These are phyloP conservation scores for Manduca sexta DNA, from an alignment of 1,140 invertebrate genomes.

Conservation along the genomic window DNA sequence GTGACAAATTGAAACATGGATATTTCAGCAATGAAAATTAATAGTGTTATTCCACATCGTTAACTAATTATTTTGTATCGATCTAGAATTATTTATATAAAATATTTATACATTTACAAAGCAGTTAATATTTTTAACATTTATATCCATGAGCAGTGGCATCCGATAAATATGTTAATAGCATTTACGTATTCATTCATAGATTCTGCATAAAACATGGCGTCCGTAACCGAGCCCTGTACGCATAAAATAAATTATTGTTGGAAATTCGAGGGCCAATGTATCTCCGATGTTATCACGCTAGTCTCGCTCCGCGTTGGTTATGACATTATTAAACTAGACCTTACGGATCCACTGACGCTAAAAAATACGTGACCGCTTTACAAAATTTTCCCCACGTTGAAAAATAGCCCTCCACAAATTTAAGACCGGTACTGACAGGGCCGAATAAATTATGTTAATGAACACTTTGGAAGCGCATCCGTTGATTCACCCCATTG, in stretches of 20 bases:
- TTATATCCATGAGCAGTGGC: too few relatives aligned
- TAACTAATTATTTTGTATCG: too few relatives aligned
- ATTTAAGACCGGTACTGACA: conserved; percentile 65
- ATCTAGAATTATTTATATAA: too few relatives aligned
- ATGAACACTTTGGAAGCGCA: conserved; percentile 66
- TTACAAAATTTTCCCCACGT: conserved; percentile 32
- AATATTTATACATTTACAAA: too few relatives aligned
- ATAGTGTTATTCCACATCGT: too few relatives aligned
- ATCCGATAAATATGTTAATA: conserved; percentile 11
- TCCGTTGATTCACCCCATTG: conserved; percentile 58
- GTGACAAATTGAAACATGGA: too few relatives aligned
- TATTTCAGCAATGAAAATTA: too few relatives aligned
- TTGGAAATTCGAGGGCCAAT: conserved; percentile 38
- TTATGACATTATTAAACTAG: conserved; percentile 61
- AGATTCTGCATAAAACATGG: conserved; percentile 26
- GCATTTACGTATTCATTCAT: conserved; percentile 21
- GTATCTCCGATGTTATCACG: conserved; percentile 48
- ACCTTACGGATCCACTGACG: conserved; percentile 40
- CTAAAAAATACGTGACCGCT: conserved; percentile 43
- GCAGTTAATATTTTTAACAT: too few relatives aligned
- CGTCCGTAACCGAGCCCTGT: conserved; percentile 26
- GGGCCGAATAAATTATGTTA: conserved; percentile 69
- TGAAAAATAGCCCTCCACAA: conserved; percentile 59
- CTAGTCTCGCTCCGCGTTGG: conserved; percentile 23
- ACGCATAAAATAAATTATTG: conserved; percentile 49